Evolutionary conservation across 2,797 vertebrate genomes (phyloP).

Genomic region (Eulemur mongoz): DNA sequence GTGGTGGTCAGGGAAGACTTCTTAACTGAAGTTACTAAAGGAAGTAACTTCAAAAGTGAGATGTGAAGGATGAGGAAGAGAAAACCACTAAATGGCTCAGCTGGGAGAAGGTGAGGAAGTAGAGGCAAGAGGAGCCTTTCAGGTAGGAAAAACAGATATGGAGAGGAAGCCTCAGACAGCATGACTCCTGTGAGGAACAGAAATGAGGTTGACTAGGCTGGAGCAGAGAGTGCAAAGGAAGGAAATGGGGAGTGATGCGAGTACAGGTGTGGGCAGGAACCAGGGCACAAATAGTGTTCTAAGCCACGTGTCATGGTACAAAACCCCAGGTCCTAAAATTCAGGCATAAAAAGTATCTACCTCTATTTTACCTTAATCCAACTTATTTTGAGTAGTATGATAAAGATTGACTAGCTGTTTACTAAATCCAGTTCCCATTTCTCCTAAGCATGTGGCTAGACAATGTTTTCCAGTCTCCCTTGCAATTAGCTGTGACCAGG

Average conservation of each 20-base stretch:
- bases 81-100: not conserved
- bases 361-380: not conserved
- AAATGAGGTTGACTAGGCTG: not conserved
- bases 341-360: not conserved
- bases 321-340: not conserved
- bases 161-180: not conserved
- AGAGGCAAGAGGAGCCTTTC: not conserved
- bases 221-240: not conserved
- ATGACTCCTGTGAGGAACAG: not conserved
- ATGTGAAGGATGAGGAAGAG: not conserved
- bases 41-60: not conserved
- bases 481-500: not conserved
- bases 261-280: not conserved
- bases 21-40: not conserved
- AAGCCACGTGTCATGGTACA: not conserved
- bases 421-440: not conserved
- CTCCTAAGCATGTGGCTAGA: not conserved
- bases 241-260: not conserved
- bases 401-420: not conserved
- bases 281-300: not conserved
- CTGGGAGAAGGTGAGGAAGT: not conserved
- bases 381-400: not conserved
- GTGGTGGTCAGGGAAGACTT: not conserved
- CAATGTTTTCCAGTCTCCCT: not conserved
- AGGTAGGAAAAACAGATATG: not conserved